Evolutionary conservation across 2,113 vertebrate species (phyloP).

Genomic region (Plectropomus leopardus): DNA sequence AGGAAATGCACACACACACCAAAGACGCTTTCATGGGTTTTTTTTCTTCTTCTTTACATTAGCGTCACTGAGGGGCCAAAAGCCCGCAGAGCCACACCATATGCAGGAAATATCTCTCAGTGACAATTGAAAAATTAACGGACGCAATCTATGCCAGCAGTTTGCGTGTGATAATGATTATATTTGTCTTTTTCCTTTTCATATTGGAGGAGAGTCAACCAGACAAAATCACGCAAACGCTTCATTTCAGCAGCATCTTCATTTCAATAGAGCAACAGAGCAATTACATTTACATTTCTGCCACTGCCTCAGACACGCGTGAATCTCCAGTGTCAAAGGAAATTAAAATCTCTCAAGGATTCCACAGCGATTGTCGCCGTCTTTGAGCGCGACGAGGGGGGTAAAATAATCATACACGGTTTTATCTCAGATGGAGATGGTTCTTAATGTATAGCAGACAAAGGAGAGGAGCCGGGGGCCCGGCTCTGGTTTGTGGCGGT

Average conservation of each 20-base stretch:
- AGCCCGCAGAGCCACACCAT: not conserved
- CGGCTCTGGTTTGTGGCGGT: constrained; percentile 62
- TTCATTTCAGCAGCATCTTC: constrained; percentile 45
- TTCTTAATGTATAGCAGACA: constrained; percentile 81
- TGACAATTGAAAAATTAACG: constrained; percentile 18
- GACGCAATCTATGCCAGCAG: not conserved
- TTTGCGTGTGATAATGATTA: constrained; percentile 32
- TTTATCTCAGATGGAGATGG: constrained; percentile 63
- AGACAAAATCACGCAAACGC: not conserved
- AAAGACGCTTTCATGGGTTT: constrained; percentile 51
- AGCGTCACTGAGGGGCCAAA: constrained; percentile 27
- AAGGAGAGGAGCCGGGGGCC: constrained; percentile 67
- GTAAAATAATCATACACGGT: constrained; percentile 73
- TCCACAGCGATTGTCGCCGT: constrained; percentile 23
- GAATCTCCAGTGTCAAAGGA: constrained; percentile 59
- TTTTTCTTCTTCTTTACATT: constrained; percentile 39
- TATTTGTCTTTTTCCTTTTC: constrained; percentile 24
- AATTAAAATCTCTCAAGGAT: constrained; percentile 69
- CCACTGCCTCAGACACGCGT: constrained; percentile 36
- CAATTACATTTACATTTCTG: constrained; percentile 67
- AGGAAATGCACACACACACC: constrained; percentile 37
- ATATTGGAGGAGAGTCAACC: constrained; percentile 4
- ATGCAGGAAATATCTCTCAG: not conserved
- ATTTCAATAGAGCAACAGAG: constrained; percentile 59
- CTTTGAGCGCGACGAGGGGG: constrained; percentile 33